Percentiles rank a stretch among this genome's conserved stretches.
Evolutionary conservation across 1,140 invertebrate species (phyloP).

Genomic region (Panagrolaimus sp.): DNA sequence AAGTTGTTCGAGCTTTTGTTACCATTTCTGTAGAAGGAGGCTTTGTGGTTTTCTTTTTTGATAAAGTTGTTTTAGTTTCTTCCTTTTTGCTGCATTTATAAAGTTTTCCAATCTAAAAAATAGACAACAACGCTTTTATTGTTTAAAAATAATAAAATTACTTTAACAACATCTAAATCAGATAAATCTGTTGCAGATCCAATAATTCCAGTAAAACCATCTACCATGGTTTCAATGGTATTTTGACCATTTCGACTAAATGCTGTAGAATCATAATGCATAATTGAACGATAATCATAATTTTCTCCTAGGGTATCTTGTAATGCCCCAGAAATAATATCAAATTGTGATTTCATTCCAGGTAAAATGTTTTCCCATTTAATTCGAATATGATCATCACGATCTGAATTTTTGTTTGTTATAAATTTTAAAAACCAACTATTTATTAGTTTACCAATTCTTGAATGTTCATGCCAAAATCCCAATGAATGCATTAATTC

Average conservation of each 20-base stretch:
- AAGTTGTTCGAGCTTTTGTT: background rate
- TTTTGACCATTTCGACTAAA: slow-evolving; percentile 54
- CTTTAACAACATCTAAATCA: slow-evolving; percentile 47
- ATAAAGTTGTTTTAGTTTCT: too few relatives aligned
- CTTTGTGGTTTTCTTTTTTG: too few relatives aligned
- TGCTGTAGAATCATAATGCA: slow-evolving; percentile 55
- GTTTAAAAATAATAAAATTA: slow-evolving; percentile 8
- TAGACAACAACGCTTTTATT: background rate
- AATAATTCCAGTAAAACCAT: slow-evolving; percentile 52
- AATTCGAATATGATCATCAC: slow-evolving; percentile 56
- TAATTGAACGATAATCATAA: slow-evolving; percentile 53
- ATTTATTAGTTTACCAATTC: too few relatives aligned
- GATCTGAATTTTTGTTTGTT: too few relatives aligned
- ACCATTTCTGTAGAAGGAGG: background rate
- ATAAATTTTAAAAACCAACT: too few relatives aligned
- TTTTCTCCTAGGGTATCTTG: slow-evolving; percentile 55
- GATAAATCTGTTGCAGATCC: slow-evolving; percentile 51
- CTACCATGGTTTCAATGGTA: slow-evolving; percentile 50
- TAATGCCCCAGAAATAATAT: slow-evolving; percentile 54
- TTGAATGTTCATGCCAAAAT: slow-evolving; percentile 56
- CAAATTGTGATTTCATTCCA: slow-evolving; percentile 58
- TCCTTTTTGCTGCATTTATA: slow-evolving; percentile 24
- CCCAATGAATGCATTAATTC: slow-evolving; percentile 53
- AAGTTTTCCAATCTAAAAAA: slow-evolving; percentile 46
- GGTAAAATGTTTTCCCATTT: slow-evolving; percentile 58